Percentiles rank a stretch among this genome's conserved stretches.
Evolutionary conservation across 2,797 vertebrate species (phyloP).

Genomic region (Eutrigla gurnardus): DNA sequence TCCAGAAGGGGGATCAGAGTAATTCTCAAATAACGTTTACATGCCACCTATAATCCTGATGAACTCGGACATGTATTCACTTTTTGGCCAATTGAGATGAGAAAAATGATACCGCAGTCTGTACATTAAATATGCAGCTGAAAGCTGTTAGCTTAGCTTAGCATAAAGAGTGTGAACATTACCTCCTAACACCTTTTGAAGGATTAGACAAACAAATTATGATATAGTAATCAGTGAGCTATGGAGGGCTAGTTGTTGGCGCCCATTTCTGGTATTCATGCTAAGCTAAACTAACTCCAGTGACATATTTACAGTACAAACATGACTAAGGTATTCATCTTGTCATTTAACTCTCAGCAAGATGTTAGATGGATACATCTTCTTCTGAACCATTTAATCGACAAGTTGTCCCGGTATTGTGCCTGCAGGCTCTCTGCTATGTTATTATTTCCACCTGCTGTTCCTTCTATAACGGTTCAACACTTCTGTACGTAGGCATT

Average conservation of each 20-base stretch:
- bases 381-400: background rate
- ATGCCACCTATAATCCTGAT: background rate
- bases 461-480: background rate
- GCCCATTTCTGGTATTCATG: background rate
- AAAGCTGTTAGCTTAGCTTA: background rate
- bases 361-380: background rate
- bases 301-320: background rate
- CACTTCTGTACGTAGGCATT: background rate
- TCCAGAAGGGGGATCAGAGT: background rate
- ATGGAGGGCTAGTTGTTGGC: background rate
- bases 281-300: background rate
- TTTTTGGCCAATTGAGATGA: background rate
- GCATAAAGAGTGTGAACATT: background rate
- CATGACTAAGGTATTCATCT: background rate
- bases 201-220: background rate
- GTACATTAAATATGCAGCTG: background rate
- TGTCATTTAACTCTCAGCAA: background rate
- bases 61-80: background rate
- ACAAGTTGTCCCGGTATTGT: background rate
- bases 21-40: background rate
- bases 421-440: background rate
- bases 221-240: background rate
- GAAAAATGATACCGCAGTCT: background rate
- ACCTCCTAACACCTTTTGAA: background rate
- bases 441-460: background rate